phyloP scores from a whole-genome alignment of 1,140 invertebrate species.

The Paracyclopina nana region DNA sequence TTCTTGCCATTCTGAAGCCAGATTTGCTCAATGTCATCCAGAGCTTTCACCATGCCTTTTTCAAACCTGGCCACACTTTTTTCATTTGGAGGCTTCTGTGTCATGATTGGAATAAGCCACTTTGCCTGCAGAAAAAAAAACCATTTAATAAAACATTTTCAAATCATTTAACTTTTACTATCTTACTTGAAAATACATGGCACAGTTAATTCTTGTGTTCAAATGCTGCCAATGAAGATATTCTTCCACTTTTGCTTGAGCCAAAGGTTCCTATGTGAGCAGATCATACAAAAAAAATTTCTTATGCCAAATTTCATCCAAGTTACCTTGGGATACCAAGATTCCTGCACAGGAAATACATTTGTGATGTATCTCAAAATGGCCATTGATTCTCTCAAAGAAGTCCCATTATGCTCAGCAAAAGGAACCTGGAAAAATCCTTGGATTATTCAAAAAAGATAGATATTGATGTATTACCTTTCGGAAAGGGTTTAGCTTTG shows the following conservation, averaged over 20 bases:
- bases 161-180: not conserved
- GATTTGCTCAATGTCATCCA: not conserved
- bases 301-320: too few relatives aligned
- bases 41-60: not conserved
- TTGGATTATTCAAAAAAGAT: not conserved
- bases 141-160: not conserved
- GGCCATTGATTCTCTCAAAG: not conserved
- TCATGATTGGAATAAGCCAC: slow-evolving; percentile 1
- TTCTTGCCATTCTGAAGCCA: slow-evolving; percentile 4
- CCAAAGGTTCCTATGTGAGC: not conserved
- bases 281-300: too few relatives aligned
- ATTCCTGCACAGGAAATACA: not conserved
- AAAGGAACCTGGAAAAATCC: not conserved
- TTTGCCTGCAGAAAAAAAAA: not conserved
- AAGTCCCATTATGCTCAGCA: not conserved
- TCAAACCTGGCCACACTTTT: not conserved
- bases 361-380: not conserved
- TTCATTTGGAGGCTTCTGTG: not conserved
- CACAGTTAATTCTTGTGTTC: not conserved
- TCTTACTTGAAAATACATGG: not conserved
- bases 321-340: too few relatives aligned
- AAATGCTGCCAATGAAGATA: not conserved
- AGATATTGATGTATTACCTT: not conserved
- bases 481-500: not conserved
- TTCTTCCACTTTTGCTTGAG: not conserved